Percentiles rank a stretch among this genome's conserved stretches.
Conservation (phyloP, 2,797 vertebrate species). For the Lepilemur septentrionalis region DNA sequence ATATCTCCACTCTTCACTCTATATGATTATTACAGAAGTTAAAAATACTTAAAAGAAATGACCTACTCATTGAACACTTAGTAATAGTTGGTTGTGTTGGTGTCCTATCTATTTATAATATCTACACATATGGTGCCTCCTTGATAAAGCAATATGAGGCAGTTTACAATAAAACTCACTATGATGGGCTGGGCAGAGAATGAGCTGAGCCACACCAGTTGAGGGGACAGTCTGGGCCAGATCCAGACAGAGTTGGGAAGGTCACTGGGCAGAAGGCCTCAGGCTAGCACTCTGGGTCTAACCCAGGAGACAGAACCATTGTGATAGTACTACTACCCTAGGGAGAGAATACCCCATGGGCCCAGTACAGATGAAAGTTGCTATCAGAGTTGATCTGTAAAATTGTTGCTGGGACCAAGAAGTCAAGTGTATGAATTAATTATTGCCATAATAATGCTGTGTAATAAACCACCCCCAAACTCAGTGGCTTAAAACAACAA, state of each 20-base stretch:
- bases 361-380: neutral
- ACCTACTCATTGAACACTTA: neutral
- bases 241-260: neutral
- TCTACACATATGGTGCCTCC: neutral
- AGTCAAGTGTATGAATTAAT: neutral
- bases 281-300: neutral
- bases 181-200: neutral
- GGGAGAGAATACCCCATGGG: neutral
- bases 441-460: neutral
- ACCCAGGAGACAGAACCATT: neutral
- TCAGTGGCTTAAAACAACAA: neutral
- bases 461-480: neutral
- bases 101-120: neutral
- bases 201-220: neutral
- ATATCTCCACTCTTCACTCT: neutral
- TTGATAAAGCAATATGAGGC: neutral
- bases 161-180: neutral
- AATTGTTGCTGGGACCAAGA: neutral
- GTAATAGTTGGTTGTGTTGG: neutral
- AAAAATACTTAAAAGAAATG: neutral
- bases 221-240: neutral
- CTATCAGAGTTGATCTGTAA: neutral
- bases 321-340: neutral
- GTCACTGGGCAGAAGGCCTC: neutral
- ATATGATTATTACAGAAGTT: neutral